Evolutionary conservation across 1,140 invertebrate species (phyloP), one percentile per base, ranked within the genome.

Genomic region (Drosophila bipectinata): DNA sequence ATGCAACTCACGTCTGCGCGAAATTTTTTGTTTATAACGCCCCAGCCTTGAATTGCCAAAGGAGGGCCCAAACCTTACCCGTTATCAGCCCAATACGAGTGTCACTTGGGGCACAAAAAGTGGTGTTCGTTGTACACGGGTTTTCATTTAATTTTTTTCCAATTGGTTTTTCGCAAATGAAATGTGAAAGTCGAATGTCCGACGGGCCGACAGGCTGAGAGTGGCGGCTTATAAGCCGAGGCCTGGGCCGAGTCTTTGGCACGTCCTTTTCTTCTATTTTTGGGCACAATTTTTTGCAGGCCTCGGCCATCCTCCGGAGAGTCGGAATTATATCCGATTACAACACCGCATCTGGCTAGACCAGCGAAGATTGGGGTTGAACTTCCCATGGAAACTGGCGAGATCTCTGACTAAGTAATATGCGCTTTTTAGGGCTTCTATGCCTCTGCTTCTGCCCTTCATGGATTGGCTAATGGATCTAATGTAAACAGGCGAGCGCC

Each of bases 21-120:
- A 88, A 88, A 87, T 88, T 87, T 87, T 85, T 87, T 87, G 83
- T 88, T 87, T 83, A 77, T 82, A 64, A 62, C 82, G 41, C 81
- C 53, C 34, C 67, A 57, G 41, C 68, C 61, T 58, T 30, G 15
- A 30, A 47, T 59, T 60, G n/a, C 37, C 28, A 30, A 30, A 18
- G n/a, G n/a, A 14, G 4, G 9, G 14, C 8, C 39, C 39, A 37
- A 37, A 4, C 34, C 10, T 37, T 10, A 37, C 34, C 28, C 34
- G 32, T 51, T 47, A 59, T 57, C 61, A 21, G 32, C 21, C 47
- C 28, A n/a, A 34, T 80, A 81, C 72, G 59, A 59, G 67, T 85
- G 81, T 71, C 81, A 84, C 81, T 84, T 62, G 81, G 72, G 62
- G 48, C 57, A 8, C 6, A 39, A 48, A 39, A 41, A 37, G 21